A percentile compares a stretch with the other conserved stretches of the same genome.
Conservation (phyloP, 2,888 invertebrate genomes). For the Dilophus febrilis region DNA sequence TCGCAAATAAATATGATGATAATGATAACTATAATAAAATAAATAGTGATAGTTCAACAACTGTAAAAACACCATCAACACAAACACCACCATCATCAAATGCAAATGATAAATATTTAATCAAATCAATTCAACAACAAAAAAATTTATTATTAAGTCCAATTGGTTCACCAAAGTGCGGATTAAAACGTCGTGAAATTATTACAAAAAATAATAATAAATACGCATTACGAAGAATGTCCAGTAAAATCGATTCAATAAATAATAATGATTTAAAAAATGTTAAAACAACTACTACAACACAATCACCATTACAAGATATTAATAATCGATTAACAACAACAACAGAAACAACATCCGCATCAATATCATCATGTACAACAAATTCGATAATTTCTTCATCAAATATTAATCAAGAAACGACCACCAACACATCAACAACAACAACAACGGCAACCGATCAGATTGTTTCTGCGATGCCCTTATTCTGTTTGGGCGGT, state of each 20-base stretch:
- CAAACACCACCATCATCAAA: conserved; percentile 24
- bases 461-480: conserved; percentile 19
- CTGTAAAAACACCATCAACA: conserved; percentile 15
- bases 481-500: conserved; percentile 47
- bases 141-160: background rate
- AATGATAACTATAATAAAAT: conserved; percentile 9
- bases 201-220: conserved; percentile 31
- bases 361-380: background rate
- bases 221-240: conserved; percentile 26
- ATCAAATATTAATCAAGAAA: background rate
- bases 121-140: background rate
- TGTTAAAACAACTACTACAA: background rate
- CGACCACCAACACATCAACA: no score
- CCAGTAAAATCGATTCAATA: conserved; percentile 8
- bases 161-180: conserved; percentile 26
- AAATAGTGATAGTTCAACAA: conserved; percentile 7
- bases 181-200: conserved; percentile 29
- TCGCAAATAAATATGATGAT: background rate
- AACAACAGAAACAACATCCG: background rate
- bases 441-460: no score
- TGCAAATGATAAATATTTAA: conserved; percentile 19
- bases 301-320: background rate
- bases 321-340: background rate
- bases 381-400: background rate
- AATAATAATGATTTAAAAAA: conserved; percentile 2